phyloP scores from a whole-genome alignment of 2,797 vertebrate species.

The Crax fasciolata region DNA sequence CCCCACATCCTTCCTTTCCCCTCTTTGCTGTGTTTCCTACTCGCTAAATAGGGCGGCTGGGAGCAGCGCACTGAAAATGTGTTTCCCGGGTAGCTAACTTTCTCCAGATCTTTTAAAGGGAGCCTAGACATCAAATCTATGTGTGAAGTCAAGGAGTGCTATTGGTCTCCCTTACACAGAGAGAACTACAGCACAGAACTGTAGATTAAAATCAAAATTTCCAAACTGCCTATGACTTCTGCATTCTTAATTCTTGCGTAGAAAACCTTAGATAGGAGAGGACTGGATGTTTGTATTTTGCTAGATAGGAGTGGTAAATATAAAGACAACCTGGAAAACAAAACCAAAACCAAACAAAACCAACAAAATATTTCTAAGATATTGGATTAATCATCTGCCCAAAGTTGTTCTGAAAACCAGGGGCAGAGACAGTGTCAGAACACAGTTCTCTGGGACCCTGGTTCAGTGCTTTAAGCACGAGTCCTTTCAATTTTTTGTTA shows the following conservation, averaged over 20 bases:
- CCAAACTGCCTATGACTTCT: neutral
- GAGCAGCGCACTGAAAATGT: constrained; percentile 27
- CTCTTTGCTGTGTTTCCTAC: neutral
- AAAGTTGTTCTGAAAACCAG: neutral
- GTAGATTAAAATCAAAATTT: neutral
- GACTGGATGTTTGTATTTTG: neutral
- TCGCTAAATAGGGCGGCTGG: neutral
- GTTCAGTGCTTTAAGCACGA: neutral
- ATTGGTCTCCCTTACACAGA: neutral
- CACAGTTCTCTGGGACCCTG: neutral
- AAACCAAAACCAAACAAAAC: neutral
- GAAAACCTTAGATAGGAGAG: neutral
- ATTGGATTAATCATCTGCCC: neutral
- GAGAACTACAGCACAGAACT: neutral
- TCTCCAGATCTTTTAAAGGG: neutral
- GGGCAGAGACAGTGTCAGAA: accelerated
- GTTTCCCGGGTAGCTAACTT: constrained; percentile 34
- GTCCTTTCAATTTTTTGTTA: neutral
- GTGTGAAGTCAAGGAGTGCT: neutral
- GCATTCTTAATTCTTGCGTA: neutral
- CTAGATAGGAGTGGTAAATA: neutral
- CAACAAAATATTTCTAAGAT: neutral
- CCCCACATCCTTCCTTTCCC: constrained; percentile 21
- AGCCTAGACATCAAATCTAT: neutral
- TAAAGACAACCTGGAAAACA: neutral